Percentiles rank a stretch among this genome's conserved stretches.
Evolutionary conservation across 2,113 vertebrate genomes (phyloP).

Genomic region (Sapajus apella): DNA sequence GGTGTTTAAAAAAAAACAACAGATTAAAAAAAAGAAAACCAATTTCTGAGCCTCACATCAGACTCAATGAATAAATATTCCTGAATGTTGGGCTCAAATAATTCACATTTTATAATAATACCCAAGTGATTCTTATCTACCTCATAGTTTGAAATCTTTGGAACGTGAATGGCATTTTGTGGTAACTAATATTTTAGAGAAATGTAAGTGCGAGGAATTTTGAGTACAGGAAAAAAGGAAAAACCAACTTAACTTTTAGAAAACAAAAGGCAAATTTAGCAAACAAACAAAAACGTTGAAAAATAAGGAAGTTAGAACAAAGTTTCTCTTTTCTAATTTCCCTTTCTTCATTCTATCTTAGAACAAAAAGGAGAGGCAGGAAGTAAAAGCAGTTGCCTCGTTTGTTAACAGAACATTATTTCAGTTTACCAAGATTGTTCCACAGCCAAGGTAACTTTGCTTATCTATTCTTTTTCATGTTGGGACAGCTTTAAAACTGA

Average conservation of each 20-base stretch:
- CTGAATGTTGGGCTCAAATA: background rate
- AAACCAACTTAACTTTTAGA: background rate
- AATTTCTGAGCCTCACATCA: background rate
- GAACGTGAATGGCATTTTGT: background rate
- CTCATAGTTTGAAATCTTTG: background rate
- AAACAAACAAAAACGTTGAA: background rate
- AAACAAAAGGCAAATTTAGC: background rate
- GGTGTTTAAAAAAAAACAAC: background rate
- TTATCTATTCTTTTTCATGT: background rate
- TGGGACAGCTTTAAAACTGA: background rate
- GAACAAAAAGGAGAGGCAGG: background rate
- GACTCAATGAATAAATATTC: background rate
- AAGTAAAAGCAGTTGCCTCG: background rate
- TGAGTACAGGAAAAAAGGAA: background rate
- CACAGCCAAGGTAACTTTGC: background rate
- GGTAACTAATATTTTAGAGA: slow-evolving; percentile 4
- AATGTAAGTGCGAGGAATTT: background rate
- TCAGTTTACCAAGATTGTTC: background rate
- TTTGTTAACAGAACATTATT: background rate
- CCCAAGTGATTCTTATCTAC: background rate
- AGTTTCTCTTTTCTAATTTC: background rate
- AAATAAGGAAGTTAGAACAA: background rate
- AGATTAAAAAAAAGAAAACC: background rate
- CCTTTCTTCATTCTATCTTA: background rate
- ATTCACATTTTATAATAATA: background rate